Conservation (phyloP, 1,140 invertebrate genomes). For the Lerema accius region DNA sequence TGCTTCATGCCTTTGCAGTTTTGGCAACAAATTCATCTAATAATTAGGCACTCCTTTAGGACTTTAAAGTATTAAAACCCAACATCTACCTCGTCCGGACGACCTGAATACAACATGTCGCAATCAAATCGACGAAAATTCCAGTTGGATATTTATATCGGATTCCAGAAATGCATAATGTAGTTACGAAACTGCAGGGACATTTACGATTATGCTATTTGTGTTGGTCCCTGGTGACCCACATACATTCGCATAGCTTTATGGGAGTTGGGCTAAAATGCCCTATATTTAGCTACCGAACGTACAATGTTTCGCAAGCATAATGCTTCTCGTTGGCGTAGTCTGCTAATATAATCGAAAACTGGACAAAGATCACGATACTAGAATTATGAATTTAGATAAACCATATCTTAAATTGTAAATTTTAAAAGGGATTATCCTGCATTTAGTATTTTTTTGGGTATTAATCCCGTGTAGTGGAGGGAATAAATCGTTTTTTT, state of each 20-base stretch:
- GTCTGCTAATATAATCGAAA: slow-evolving; percentile 24
- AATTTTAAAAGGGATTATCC: too few species aligned
- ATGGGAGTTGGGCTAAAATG: slow-evolving; percentile 51
- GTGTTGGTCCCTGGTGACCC: slow-evolving; percentile 55
- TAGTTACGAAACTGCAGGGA: slow-evolving; percentile 60
- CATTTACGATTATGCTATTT: slow-evolving; percentile 64
- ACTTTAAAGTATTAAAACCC: too few species aligned
- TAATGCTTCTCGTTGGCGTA: slow-evolving; percentile 39
- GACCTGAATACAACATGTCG: slow-evolving; percentile 30
- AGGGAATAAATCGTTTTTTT: too few species aligned
- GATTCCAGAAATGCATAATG: slow-evolving; percentile 50
- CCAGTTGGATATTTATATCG: slow-evolving; percentile 46
- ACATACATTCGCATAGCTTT: slow-evolving; percentile 68
- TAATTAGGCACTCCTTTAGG: too few species aligned
- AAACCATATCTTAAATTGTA: too few species aligned
- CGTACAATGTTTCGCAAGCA: slow-evolving; percentile 56
- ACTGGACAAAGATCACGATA: too few species aligned
- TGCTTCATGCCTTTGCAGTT: too few species aligned
- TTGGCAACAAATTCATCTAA: too few species aligned
- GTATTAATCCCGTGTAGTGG: too few species aligned
- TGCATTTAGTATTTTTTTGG: too few species aligned
- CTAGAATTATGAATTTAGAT: too few species aligned
- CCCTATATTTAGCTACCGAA: slow-evolving; percentile 68
- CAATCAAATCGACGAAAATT: slow-evolving; percentile 43
- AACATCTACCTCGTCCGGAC: not conserved